Percentiles rank a stretch among this genome's conserved stretches.
phyloP scores from a whole-genome alignment of 2,888 invertebrate species.

The Lobophora halterata region DNA sequence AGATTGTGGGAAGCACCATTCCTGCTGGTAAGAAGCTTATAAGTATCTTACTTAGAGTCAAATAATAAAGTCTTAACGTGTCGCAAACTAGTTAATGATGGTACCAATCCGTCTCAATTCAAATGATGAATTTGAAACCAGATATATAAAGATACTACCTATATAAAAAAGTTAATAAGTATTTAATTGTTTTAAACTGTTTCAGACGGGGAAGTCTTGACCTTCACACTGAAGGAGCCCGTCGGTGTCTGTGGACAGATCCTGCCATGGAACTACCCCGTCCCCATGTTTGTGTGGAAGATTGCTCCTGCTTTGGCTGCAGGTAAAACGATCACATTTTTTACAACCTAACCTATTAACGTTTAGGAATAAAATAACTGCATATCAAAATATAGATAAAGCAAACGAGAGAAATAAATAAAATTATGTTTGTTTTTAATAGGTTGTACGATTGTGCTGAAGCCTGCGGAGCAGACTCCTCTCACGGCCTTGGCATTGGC shows the following conservation, averaged over 20 bases:
- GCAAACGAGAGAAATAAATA: too few species aligned
- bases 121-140: too few species aligned
- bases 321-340: too few species aligned
- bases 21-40: slow-evolving; percentile 72
- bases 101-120: too few species aligned
- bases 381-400: too few species aligned
- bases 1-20: slow-evolving; percentile 88
- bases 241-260: slow-evolving; percentile 94
- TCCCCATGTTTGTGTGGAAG: slow-evolving; percentile 97
- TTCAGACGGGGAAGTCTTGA: slow-evolving; percentile 87
- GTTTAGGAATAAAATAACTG: too few species aligned
- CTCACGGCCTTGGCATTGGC: slow-evolving; percentile 93
- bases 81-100: too few species aligned
- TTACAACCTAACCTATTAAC: too few species aligned
- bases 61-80: too few species aligned
- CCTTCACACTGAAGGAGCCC: slow-evolving; percentile 93
- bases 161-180: neutral
- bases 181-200: slow-evolving; percentile 14
- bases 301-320: slow-evolving; percentile 89
- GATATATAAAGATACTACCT: neutral
- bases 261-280: slow-evolving; percentile 95
- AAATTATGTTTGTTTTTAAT: too few species aligned
- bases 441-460: slow-evolving; percentile 91
- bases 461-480: slow-evolving; percentile 97
- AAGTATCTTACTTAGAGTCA: slow-evolving; percentile 1